Conservation (phyloP, 2,888 invertebrate genomes). For the Macrophya alboannulata region DNA sequence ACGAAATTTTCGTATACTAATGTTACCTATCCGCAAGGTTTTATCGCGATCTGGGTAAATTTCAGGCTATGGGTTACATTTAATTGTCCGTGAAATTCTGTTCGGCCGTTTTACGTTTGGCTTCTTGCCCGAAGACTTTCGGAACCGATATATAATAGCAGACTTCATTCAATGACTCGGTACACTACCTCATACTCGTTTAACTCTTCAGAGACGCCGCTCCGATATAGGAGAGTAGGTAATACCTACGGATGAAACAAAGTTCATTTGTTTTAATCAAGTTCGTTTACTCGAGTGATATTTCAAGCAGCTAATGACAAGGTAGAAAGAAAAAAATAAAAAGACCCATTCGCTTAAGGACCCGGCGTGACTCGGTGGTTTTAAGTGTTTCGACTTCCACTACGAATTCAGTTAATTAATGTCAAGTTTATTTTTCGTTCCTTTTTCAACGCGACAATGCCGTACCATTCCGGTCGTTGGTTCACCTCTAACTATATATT, state of each 20-base stretch:
- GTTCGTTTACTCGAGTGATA: slow-evolving; percentile 56
- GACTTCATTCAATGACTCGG: slow-evolving; percentile 2
- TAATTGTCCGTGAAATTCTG: slow-evolving; percentile 30
- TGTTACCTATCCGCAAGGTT: not conserved
- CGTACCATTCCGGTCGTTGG: not conserved
- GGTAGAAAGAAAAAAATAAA: slow-evolving; percentile 30
- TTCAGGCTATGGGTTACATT: not conserved
- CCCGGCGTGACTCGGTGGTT: slow-evolving; percentile 57
- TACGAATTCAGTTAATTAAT: slow-evolving; percentile 58
- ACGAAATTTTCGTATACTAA: slow-evolving; percentile 12
- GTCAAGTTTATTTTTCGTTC: slow-evolving; percentile 43
- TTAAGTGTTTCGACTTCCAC: slow-evolving; percentile 52
- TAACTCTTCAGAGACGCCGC: slow-evolving; percentile 32
- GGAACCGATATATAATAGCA: not conserved
- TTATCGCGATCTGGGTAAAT: slow-evolving; percentile 21
- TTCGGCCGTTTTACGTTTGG: not conserved
- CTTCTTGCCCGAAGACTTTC: not conserved
- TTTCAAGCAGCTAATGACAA: slow-evolving; percentile 58
- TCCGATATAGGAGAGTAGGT: not conserved
- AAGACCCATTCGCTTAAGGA: slow-evolving; percentile 37
- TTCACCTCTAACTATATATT: not conserved
- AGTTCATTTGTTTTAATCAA: slow-evolving; percentile 52
- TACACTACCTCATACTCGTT: not conserved
- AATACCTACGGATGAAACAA: slow-evolving; percentile 47
- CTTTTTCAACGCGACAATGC: slow-evolving; percentile 26